Evolutionary conservation across 2,113 vertebrate species (phyloP), one percentile per base, ranked within the genome.

Genomic region (crab-eating macaque (Macaca fascicularis)): DNA sequence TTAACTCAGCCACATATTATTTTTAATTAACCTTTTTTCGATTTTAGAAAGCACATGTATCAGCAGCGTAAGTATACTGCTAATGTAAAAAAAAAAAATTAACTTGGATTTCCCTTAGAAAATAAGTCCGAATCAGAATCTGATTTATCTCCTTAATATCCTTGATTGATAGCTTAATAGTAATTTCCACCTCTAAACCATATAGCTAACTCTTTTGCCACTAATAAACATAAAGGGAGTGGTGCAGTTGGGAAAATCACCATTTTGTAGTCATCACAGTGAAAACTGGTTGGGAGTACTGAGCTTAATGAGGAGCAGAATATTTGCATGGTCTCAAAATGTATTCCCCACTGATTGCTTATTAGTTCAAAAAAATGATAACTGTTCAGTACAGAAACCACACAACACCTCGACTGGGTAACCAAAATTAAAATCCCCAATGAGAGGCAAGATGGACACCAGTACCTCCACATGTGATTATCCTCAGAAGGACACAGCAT

Each of bases 361-460:
- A 50, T 50, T 87, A 89, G 80, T 52, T 84, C 45, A 81, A 93
- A 17, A 81, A 87, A 84, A 87, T 48, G 43, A 9, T 72, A 92
- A 45, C 40, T 59, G 35, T 35, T 40, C 5, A 81, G 12, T 20
- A 69, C 20, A 87, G 57, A 69, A 95, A 92, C 38, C n/a, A 87
- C 13, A 48, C 5, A 80, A 48, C 12, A 96, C 35, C 79, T 19
- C 20, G n/a, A 92, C 16, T 27, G 17, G 13, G 8, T 79, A 38
- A 91, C 45, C 16, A 96, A 94, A 95, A 94, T 45, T 81, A 57
- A 97, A 92, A 95, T 59, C 64, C 57, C 14, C 57, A n/a, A 12
- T 43, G 38, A 87, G 14, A 22, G 38, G 30, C 11, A 38, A 86
- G 48, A 69, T 23, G 64, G n/a, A 61, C 32, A 92, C 55, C 32